Evolutionary conservation across 2,113 vertebrate genomes (phyloP), one percentile per base, ranked within the genome.

Genomic region (Corvus hawaiiensis): DNA sequence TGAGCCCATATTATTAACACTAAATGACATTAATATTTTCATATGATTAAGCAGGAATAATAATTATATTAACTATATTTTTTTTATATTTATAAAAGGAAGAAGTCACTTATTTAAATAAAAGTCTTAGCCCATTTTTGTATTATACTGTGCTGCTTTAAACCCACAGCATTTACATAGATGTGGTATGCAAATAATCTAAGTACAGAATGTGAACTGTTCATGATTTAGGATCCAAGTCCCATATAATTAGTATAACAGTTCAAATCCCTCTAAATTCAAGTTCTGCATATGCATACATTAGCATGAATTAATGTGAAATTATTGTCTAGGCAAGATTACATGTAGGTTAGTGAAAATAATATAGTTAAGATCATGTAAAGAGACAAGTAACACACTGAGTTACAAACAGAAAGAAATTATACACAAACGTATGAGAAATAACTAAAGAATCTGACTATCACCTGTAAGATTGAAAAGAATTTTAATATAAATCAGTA

Each of bases 211-310:
- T 89, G 37, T 87, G 83, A 94, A 87, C 39, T 33, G 74, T 91
- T 92, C 84, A 87, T 77, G 79, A 90, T 89, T 90, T 95, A 90
- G 58, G 62, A 92, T 94, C 66, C 63, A 75, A 89, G 56, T 72
- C 51, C 43, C 43, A 79, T 84, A 75, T 95, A 97, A 97, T 97
- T 94, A 95, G 74, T 83, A 37, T 74, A 91, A 92, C 74, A 71
- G 61, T 94, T 94, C 55, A 93, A 87, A 96, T 94, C 63, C 93
- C 48, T 93, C 84, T 96, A 83, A 78, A 72, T 93, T 94, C 85
- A 92, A 93, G 67, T 74, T 89, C 85, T 96, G 94, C 49, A 44
- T 88, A 51, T 69, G 95, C 91, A 97, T 96, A 93, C 11, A 94
- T 97, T 96, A 96, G 21, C 59, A 78, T 85, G 51, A 93, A 41